Conservation (phyloP, 2,113 vertebrate genomes). For the Toxotes chatareus region DNA sequence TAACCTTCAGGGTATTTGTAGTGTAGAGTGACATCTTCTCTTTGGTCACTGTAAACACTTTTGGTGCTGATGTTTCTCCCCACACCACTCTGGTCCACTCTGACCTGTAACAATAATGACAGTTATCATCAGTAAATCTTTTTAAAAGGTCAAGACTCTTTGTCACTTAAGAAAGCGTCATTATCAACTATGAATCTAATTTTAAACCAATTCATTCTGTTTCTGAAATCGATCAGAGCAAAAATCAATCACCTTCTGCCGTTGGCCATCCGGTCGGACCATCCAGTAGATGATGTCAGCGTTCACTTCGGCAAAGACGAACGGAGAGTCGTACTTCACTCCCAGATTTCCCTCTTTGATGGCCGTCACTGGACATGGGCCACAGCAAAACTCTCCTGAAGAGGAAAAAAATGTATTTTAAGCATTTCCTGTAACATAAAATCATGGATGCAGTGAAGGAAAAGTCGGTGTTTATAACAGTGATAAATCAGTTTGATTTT, state of each 20-base stretch:
- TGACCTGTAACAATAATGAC: slow-evolving; percentile 39
- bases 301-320: slow-evolving; percentile 87
- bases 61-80: slow-evolving; percentile 87
- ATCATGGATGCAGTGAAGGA: rapidly evolving
- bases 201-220: not conserved
- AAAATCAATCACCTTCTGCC: slow-evolving; percentile 47
- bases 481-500: not conserved
- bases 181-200: not conserved
- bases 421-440: not conserved
- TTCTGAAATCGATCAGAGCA: not conserved
- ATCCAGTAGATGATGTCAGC: slow-evolving; percentile 84
- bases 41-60: slow-evolving; percentile 77
- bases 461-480: not conserved
- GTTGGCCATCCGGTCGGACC: slow-evolving; percentile 58
- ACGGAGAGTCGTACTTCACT: slow-evolving; percentile 83
- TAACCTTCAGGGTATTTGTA: slow-evolving; percentile 88
- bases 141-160: not conserved
- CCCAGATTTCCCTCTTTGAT: slow-evolving; percentile 82
- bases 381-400: slow-evolving; percentile 83
- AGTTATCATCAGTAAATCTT: not conserved
- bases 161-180: not conserved
- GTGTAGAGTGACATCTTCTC: slow-evolving; percentile 82
- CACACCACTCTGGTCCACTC: slow-evolving; percentile 58
- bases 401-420: not conserved
- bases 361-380: slow-evolving; percentile 84